These are phyloP conservation scores for Phrynocephalus vlangalii DNA, from an alignment of 2,797 vertebrate genomes.

Conservation along the genomic window DNA sequence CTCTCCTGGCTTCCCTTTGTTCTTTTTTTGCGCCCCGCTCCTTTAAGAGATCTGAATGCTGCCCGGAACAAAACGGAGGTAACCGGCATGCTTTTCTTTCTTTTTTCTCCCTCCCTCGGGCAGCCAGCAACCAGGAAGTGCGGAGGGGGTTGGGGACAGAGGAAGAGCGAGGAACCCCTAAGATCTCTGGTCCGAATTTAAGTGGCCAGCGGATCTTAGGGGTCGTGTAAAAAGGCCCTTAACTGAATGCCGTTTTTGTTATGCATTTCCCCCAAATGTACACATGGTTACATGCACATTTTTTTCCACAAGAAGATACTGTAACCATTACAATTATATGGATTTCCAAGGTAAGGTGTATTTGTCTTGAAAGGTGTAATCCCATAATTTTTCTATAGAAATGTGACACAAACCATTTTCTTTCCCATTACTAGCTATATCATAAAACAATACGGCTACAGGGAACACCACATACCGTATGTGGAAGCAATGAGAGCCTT, in stretches of 20 bases:
- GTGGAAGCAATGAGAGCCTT: not conserved
- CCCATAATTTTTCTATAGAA: not conserved
- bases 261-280: not conserved
- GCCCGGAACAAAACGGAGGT: too few species aligned
- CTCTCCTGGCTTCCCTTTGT: too few species aligned
- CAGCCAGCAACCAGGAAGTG: too few species aligned
- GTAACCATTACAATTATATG: not conserved
- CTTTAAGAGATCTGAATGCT: too few species aligned
- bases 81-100: too few species aligned
- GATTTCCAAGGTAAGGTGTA: not conserved
- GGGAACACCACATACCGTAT: not conserved
- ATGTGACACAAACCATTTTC: not conserved
- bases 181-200: too few species aligned
- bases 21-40: too few species aligned
- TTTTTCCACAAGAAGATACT: not conserved
- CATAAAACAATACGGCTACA: not conserved
- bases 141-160: too few species aligned
- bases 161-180: too few species aligned
- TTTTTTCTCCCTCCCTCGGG: too few species aligned
- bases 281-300: not conserved
- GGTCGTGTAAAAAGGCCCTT: too few species aligned
- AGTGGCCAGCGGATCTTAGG: too few species aligned
- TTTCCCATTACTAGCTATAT: not conserved
- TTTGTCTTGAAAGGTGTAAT: not conserved
- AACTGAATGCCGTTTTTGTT: not conserved